Evolutionary conservation across 2,888 invertebrate species (phyloP), one percentile per base, ranked within the genome.

Genomic region (Chesias legatella): DNA sequence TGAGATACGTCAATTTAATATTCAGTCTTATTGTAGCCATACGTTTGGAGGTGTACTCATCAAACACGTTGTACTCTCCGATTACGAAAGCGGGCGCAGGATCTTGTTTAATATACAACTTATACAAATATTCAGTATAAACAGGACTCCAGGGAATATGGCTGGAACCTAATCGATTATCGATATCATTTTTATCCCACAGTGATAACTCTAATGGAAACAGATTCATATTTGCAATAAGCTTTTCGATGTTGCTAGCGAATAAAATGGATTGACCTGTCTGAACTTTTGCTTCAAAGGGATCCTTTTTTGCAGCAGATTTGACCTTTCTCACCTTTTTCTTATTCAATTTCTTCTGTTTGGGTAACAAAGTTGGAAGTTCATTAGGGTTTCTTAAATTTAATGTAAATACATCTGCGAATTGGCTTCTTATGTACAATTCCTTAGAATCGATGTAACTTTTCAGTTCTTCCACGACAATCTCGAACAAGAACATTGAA

Each of bases 401-500:
- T 9, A 83, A 43, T 5, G 59, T 63, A 51, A 88, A 86, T 13
- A 83, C 48, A 57, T 86, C 67, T 24, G 68, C 67, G 48, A 82
- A 85, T 47, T 77, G 55, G 32, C 68, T 63, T 47, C 48, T 64
- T 13, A 85, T 67, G 37, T 45, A 29, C 53, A 75, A 78, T 21
- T 77, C 59, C 25, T 63, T 72, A 38, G 60, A 71, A 28, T 60
- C 51, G 24, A 64, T 50, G 11, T 53, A 70, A 48, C 69, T 77
- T 43, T 56, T 67, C 10, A 84, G 48, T 39, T 77, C 65, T 51
- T 78, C 74, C 3, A 81, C 62, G 7, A 56, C 44, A 35, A 86
- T 63, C 51, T 86, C 81, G 37, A 85, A 72, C 51, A 81, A 64
- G 63, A 85, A 83, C 67, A 78, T 70, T 60, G 81, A 77, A 73